phyloP scores from a whole-genome alignment of 2,888 invertebrate genomes.

The Tupiocoris notatus region DNA sequence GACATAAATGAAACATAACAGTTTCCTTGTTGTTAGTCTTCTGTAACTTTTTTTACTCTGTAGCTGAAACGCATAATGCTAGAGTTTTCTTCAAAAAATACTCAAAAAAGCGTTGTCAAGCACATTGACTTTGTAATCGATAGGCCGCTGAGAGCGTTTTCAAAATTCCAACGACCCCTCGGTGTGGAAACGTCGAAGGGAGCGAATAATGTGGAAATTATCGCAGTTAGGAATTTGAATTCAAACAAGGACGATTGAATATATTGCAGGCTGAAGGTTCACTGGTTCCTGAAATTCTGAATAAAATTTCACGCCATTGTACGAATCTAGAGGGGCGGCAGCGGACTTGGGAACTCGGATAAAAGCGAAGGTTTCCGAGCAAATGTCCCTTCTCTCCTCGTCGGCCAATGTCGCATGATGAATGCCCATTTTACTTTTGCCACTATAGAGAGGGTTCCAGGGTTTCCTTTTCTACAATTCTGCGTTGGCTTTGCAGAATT shows the following conservation, averaged over 20 bases:
- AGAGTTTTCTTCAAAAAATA: too few relatives aligned
- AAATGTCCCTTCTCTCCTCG: background rate
- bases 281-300: background rate
- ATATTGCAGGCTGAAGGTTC: background rate
- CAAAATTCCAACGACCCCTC: too few relatives aligned
- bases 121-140: too few relatives aligned
- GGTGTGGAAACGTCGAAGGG: too few relatives aligned
- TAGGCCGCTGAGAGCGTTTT: too few relatives aligned
- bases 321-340: background rate
- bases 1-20: too few relatives aligned
- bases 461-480: background rate
- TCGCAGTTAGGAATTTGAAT: background rate
- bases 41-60: too few relatives aligned
- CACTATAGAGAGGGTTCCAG: background rate
- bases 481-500: slow-evolving; percentile 5
- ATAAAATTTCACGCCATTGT: background rate
- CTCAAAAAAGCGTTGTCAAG: too few relatives aligned
- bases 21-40: too few relatives aligned
- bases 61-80: too few relatives aligned
- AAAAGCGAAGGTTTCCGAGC: background rate
- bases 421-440: slow-evolving; percentile 36
- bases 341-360: background rate
- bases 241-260: background rate
- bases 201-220: too few relatives aligned
- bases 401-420: slow-evolving; percentile 9